phyloP scores from a whole-genome alignment of 2,113 vertebrate species.

The Oncorhynchus clarkii region DNA sequence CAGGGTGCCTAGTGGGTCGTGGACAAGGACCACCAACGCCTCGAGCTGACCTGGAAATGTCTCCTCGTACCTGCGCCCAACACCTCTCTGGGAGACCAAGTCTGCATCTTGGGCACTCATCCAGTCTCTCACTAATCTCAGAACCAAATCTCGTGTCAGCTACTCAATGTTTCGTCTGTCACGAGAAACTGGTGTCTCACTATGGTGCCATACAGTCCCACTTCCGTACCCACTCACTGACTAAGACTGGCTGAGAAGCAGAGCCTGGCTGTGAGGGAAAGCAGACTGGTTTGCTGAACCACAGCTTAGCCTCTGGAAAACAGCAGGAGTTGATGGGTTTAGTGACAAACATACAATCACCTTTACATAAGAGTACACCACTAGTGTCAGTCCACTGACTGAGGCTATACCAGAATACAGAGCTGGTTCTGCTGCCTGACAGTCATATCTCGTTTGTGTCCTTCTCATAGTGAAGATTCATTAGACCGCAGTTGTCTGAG shows the following conservation, averaged over 20 bases:
- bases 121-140: constrained; percentile 29
- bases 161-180: neutral
- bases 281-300: constrained; percentile 9
- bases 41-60: constrained; percentile 53
- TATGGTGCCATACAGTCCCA: neutral
- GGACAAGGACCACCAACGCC: constrained; percentile 33
- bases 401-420: neutral
- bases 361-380: neutral
- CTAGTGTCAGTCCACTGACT: neutral
- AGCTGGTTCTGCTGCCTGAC: neutral
- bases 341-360: neutral
- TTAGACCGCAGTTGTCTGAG: constrained; percentile 10
- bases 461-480: constrained; percentile 23
- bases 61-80: constrained; percentile 44
- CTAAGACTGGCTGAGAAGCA: neutral
- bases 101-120: constrained; percentile 16
- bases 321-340: constrained; percentile 2
- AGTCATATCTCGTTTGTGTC: neutral
- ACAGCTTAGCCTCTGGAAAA: constrained; percentile 24
- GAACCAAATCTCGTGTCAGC: neutral
- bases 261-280: neutral
- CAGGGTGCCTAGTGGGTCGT: constrained; percentile 33
- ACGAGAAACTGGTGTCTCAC: no score
- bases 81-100: constrained; percentile 26
- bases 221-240: neutral